A percentile compares a stretch with the other conserved stretches of the same genome.
Evolutionary conservation across 2,797 vertebrate species (phyloP).

Genomic region (Orestias chungarensis): DNA sequence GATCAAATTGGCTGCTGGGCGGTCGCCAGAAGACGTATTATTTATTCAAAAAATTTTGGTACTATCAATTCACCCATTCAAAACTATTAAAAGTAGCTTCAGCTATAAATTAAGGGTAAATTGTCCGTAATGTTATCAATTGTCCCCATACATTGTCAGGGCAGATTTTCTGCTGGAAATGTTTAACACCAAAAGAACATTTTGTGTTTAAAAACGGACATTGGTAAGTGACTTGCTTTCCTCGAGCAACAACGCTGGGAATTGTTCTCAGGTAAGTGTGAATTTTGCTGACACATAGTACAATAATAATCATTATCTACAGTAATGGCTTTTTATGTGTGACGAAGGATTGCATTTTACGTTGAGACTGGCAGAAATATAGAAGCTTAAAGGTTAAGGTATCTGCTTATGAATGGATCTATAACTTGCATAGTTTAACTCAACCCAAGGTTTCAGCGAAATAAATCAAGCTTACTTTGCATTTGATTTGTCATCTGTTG

Average conservation of each 20-base stretch:
- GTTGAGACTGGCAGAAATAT: constrained; percentile 17
- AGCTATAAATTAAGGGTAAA: background rate
- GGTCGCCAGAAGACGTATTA: background rate
- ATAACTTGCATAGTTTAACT: background rate
- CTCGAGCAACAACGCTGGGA: background rate
- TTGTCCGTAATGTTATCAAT: background rate
- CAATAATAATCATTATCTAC: background rate
- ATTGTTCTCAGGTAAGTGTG: background rate
- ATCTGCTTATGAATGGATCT: background rate
- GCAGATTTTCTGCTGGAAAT: too few relatives aligned
- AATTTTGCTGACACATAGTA: background rate
- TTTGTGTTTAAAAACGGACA: background rate
- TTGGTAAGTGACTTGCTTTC: background rate
- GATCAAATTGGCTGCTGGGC: background rate
- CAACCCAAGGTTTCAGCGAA: background rate
- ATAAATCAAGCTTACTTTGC: background rate
- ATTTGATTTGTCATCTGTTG: background rate
- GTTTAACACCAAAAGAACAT: background rate
- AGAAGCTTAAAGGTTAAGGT: constrained; percentile 26
- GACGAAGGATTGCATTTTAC: constrained; percentile 31
- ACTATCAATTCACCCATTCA: background rate
- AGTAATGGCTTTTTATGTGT: constrained; percentile 41
- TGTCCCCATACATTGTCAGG: background rate
- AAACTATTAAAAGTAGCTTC: background rate
- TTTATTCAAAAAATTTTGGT: background rate